A percentile compares a stretch with the other conserved stretches of the same genome.
Conservation (phyloP, 92 coral and sea anemone genomes). For the Paragorgia papillata region DNA sequence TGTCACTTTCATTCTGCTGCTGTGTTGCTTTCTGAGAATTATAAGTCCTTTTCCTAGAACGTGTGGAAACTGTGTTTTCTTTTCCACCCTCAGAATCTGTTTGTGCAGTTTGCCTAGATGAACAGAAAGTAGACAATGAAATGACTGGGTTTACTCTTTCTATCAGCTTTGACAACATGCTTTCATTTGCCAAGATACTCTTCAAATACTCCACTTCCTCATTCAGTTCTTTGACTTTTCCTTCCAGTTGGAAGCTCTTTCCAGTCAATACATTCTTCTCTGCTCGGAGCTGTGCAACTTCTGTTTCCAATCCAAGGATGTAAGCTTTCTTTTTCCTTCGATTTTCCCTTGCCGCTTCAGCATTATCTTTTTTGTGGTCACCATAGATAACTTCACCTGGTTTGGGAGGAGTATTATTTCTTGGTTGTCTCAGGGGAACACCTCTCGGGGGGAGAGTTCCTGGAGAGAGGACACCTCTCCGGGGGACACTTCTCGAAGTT, state of each 20-base stretch:
- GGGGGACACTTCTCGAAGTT: too few relatives aligned
- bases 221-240: constrained; percentile 53
- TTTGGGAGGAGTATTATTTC: too few relatives aligned
- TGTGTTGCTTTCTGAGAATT: constrained; percentile 27
- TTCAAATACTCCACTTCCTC: constrained; percentile 80
- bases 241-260: constrained; percentile 51
- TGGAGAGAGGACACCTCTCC: not conserved
- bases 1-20: not conserved
- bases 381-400: constrained; percentile 49
- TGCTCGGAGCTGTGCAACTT: constrained; percentile 58
- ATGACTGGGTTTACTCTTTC: constrained; percentile 83
- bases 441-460: too few relatives aligned
- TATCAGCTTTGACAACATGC: constrained; percentile 80
- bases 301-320: constrained; percentile 70
- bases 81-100: constrained; percentile 26
- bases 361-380: constrained; percentile 76
- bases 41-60: constrained; percentile 23
- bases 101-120: constrained; percentile 36
- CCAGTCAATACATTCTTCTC: constrained; percentile 63
- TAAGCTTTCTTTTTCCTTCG: constrained; percentile 86
- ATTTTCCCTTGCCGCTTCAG: constrained; percentile 88
- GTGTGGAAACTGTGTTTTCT: constrained; percentile 23
- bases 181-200: constrained; percentile 80
- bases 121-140: constrained; percentile 67
- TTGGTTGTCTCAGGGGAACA: too few relatives aligned